Evolutionary conservation across 1,140 invertebrate genomes (phyloP).

Genomic region (Psilanteris sp.): DNA sequence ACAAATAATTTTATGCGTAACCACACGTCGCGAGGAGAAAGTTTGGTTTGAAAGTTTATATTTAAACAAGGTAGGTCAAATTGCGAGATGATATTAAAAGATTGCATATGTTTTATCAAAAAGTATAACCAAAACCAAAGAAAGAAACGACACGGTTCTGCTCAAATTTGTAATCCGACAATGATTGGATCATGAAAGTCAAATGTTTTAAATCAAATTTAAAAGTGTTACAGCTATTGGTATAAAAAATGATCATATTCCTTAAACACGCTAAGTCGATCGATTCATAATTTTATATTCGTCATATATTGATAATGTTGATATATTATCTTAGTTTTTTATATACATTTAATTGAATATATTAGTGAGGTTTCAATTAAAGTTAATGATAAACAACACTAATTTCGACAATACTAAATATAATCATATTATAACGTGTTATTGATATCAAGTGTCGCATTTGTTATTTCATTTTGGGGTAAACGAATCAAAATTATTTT

Average conservation of each 20-base stretch:
- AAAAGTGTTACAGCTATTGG: constrained; percentile 39
- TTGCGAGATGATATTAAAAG: constrained; percentile 40
- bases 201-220: constrained; percentile 53
- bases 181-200: constrained; percentile 37
- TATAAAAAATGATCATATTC: constrained; percentile 15
- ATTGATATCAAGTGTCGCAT: constrained; percentile 8
- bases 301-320: constrained; percentile 3
- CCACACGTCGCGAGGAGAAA: constrained; percentile 56
- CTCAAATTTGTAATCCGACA: constrained; percentile 47
- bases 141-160: constrained; percentile 17
- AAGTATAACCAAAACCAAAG: constrained; percentile 26
- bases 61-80: constrained; percentile 37
- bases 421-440: constrained; percentile 27
- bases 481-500: constrained; percentile 39
- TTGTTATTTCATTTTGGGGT: constrained; percentile 11
- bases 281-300: constrained; percentile 14
- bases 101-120: constrained; percentile 55
- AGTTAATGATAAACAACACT: constrained; percentile 9
- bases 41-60: constrained; percentile 53
- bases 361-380: constrained; percentile 17
- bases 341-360: constrained; percentile 4
- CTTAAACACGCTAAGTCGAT: neutral
- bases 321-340: constrained; percentile 9
- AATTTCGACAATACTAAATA: constrained; percentile 40
- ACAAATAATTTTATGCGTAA: constrained; percentile 57